phyloP scores from a whole-genome alignment of 2,113 vertebrate genomes.

The Eretmochelys imbricata region DNA sequence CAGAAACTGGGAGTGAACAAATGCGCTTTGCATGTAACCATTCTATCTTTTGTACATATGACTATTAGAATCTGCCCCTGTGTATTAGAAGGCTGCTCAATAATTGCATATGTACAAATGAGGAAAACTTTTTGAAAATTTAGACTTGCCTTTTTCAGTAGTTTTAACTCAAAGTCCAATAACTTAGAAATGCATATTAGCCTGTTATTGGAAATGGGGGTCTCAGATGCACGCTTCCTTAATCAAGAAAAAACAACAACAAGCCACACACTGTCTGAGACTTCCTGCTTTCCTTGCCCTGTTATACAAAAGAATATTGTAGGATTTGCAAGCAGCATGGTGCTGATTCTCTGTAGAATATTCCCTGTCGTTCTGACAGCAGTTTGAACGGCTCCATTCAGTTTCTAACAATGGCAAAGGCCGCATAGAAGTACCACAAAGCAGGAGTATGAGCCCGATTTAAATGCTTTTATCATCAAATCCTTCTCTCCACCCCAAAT shows the following conservation, averaged over 20 bases:
- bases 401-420: conserved; percentile 13
- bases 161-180: not conserved
- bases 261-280: not conserved
- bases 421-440: not conserved
- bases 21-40: not conserved
- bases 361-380: not conserved
- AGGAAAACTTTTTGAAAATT: not conserved
- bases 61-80: not conserved
- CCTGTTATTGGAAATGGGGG: not conserved
- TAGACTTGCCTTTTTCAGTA: not conserved
- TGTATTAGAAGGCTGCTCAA: not conserved
- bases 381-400: not conserved
- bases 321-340: conserved; percentile 5
- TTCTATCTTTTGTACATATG: not conserved
- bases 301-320: not conserved
- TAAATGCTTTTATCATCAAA: conserved; percentile 24
- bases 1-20: not conserved
- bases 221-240: conserved; percentile 13
- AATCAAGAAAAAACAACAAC: not conserved
- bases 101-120: not conserved
- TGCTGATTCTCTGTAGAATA: conserved; percentile 5
- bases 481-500: not conserved
- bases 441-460: conserved; percentile 44
- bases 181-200: not conserved
- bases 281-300: not conserved